Evolutionary conservation across 2,113 vertebrate species (phyloP), one percentile per base, ranked within the genome.

Genomic region (Microtus richardsoni): DNA sequence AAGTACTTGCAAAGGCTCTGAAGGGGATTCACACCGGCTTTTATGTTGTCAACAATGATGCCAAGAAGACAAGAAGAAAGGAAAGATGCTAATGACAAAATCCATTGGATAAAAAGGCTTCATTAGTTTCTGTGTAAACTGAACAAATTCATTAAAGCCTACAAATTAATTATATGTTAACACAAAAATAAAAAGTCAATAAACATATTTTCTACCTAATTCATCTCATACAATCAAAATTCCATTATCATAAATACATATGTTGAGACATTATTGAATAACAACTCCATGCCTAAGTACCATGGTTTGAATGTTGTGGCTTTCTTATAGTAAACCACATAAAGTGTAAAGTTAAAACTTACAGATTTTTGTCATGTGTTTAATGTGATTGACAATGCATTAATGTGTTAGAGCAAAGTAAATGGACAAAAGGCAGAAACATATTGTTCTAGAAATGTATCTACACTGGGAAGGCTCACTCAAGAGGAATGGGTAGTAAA

Each of bases 101-200:
- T 89, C 89, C 89, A 88, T 41, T 54, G 87, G 36, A 89, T 78
- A 97, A 97, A 77, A 6, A 87, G 62, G 49, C 58, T 96, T 86
- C 74, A 91, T 94, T 96, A 94, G 94, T 87, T 95, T 97, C 91
- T 95, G 36, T 93, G 58, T 17, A 92, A 49, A n/a, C 54, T 54
- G 11, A 52, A 80, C 77, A 80, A 96, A 97, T 97, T 68, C 87
- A 96, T 95, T 94, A 93, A 93, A 79, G 79, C 49, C 39, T 78
- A 92, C 14, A 87, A 30, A 91, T 95, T 86, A 93, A 94, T 80
- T 49, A 36, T 14, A 71, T 66, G 7, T 19, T 36, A 77, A 85
- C 44, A 77, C 54, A 95, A 95, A 95, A 95, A 95, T 91, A 30
- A 89, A 89, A 93, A 91, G 7, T 94, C 74, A 91, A 19, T 79